Evolutionary conservation across 2,888 invertebrate genomes (phyloP).

Genomic region (Onthophagus sagittarius): DNA sequence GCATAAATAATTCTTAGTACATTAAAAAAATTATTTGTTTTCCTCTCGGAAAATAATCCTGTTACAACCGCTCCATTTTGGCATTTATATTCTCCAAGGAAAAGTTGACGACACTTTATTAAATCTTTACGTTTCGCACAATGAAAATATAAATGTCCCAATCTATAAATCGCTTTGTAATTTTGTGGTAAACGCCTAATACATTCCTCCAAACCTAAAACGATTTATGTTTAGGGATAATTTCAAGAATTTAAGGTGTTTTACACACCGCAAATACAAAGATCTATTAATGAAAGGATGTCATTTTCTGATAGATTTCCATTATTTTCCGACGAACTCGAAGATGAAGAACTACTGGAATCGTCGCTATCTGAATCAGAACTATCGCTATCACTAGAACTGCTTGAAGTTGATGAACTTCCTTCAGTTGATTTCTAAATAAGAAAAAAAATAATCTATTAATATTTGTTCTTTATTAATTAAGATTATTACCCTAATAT

Average conservation of each 20-base stretch:
- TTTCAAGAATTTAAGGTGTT: background rate
- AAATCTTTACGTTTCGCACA: slow-evolving; percentile 63
- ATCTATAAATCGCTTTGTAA: slow-evolving; percentile 86
- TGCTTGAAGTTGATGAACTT: slow-evolving; percentile 51
- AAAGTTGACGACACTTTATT: slow-evolving; percentile 65
- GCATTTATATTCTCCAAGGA: slow-evolving; percentile 66
- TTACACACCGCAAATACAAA: slow-evolving; percentile 39
- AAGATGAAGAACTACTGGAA: slow-evolving; percentile 47
- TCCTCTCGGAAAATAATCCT: slow-evolving; percentile 83
- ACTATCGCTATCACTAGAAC: slow-evolving; percentile 53
- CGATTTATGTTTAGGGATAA: background rate
- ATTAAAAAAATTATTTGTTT: slow-evolving; percentile 83
- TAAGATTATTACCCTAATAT: slow-evolving; percentile 31
- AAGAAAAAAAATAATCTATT: slow-evolving; percentile 8
- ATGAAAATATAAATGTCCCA: slow-evolving; percentile 79
- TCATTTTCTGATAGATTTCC: slow-evolving; percentile 43
- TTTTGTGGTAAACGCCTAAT: slow-evolving; percentile 83
- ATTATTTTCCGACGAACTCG: slow-evolving; percentile 38
- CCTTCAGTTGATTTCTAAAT: slow-evolving; percentile 34
- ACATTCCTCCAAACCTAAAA: slow-evolving; percentile 78
- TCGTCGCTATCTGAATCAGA: slow-evolving; percentile 53
- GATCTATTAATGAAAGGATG: slow-evolving; percentile 41
- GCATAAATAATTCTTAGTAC: slow-evolving; percentile 50
- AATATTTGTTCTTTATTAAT: slow-evolving; percentile 17
- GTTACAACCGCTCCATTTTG: slow-evolving; percentile 64